Percentiles rank a stretch among this genome's conserved stretches.
Conservation (phyloP, 2,888 invertebrate genomes). For the Himalopsyche anomala region DNA sequence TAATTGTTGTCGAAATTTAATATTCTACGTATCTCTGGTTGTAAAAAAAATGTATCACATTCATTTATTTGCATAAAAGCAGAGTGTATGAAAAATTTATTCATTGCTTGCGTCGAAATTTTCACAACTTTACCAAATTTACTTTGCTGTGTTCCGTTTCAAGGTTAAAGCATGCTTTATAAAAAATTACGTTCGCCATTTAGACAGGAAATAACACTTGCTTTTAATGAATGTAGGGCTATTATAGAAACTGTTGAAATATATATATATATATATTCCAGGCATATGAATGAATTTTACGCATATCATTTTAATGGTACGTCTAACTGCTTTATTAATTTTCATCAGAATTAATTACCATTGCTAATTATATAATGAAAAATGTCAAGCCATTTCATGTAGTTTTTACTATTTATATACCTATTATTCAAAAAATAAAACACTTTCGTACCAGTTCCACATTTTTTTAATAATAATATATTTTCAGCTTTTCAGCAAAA, state of each 20-base stretch:
- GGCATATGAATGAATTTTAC: conserved; percentile 24
- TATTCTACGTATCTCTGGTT: too few relatives aligned
- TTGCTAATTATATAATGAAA: neutral
- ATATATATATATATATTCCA: neutral
- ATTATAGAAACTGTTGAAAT: conserved; percentile 1
- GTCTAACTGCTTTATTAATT: neutral
- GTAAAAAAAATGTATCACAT: too few relatives aligned
- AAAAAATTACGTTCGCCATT: conserved; percentile 1
- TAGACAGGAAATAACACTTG: conserved; percentile 27
- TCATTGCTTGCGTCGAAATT: too few relatives aligned
- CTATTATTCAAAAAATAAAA: too few relatives aligned
- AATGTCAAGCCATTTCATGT: neutral
- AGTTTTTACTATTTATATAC: neutral
- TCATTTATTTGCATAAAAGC: too few relatives aligned
- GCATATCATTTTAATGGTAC: neutral
- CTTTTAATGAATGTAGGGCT: conserved; percentile 11
- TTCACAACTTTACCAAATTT: neutral
- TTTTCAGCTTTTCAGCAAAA: too few relatives aligned
- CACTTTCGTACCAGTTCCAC: too few relatives aligned
- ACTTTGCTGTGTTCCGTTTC: neutral
- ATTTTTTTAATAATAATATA: too few relatives aligned
- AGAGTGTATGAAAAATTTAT: too few relatives aligned
- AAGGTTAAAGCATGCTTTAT: neutral
- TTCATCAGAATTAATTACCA: conserved; percentile 13
- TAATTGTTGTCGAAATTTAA: too few relatives aligned